Percentiles rank a stretch among this genome's conserved stretches.
Conservation (phyloP, 2,888 invertebrate species). For the Dichetophora obliterata region DNA sequence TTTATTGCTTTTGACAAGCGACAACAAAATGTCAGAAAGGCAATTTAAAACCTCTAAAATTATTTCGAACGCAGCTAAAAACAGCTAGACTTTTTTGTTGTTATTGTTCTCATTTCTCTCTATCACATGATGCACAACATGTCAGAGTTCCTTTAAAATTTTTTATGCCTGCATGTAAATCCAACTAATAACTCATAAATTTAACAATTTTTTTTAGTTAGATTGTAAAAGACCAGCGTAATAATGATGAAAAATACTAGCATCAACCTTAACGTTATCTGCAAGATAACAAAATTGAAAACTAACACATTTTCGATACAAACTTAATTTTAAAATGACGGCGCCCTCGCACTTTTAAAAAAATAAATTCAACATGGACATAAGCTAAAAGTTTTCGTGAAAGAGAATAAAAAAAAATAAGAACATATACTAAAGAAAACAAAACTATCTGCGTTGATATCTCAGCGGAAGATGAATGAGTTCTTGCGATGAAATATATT, state of each 20-base stretch:
- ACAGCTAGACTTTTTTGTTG: background rate
- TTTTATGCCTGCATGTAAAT: slow-evolving; percentile 4
- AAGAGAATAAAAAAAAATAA: slow-evolving; percentile 13
- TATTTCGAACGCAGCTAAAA: slow-evolving; percentile 4
- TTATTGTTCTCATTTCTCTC: background rate
- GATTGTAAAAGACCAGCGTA: background rate
- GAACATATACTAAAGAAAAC: background rate
- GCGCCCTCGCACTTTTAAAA: background rate
- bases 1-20: slow-evolving; percentile 24
- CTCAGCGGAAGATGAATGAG: slow-evolving; percentile 36
- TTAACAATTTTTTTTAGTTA: background rate
- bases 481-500: slow-evolving; percentile 33
- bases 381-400: background rate
- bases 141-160: background rate
- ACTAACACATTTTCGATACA: background rate
- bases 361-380: slow-evolving; percentile 3
- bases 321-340: background rate
- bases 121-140: background rate
- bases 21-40: slow-evolving; percentile 1
- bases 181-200: slow-evolving; percentile 16
- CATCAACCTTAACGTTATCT: slow-evolving; percentile 6
- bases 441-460: slow-evolving; percentile 42
- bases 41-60: slow-evolving; percentile 6
- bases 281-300: background rate
- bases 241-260: background rate